Percentiles rank a stretch among this genome's conserved stretches.
phyloP scores from a whole-genome alignment of 1,140 invertebrate genomes.

The Gryllus bimaculatus region DNA sequence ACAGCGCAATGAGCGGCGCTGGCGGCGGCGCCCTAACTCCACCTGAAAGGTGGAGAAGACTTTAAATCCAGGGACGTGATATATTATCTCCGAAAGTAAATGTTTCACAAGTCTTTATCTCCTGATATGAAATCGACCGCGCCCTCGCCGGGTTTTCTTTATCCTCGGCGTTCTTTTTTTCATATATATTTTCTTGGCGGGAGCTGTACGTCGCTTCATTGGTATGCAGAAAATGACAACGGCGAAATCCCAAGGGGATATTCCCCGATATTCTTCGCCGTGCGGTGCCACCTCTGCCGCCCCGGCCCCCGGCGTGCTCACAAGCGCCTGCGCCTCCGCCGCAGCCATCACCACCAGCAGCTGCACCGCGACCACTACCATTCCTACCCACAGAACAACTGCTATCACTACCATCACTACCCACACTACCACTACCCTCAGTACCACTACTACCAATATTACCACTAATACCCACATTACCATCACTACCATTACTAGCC shows the following conservation, averaged over 20 bases:
- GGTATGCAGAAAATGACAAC: slow-evolving; percentile 4
- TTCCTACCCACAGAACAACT: too few relatives aligned
- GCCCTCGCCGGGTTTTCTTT: neutral
- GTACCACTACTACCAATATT: too few relatives aligned
- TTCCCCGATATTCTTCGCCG: neutral
- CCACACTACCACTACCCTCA: too few relatives aligned
- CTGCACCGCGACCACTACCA: neutral
- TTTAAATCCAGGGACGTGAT: neutral
- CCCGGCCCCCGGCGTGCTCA: neutral
- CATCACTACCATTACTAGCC: too few relatives aligned
- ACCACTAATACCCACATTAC: too few relatives aligned
- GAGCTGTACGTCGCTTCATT: neutral
- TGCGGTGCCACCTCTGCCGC: neutral
- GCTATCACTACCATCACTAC: too few relatives aligned
- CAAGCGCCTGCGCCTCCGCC: neutral
- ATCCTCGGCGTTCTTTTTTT: neutral
- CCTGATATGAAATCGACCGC: neutral
- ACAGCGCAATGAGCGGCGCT: too few relatives aligned
- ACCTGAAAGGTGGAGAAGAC: neutral
- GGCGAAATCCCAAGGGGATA: neutral
- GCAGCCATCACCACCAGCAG: too few relatives aligned
- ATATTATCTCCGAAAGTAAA: slow-evolving; percentile 2
- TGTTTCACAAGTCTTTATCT: slow-evolving; percentile 5
- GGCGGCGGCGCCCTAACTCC: neutral
- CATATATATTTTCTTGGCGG: slow-evolving; percentile 4